Conservation (phyloP, 2,888 invertebrate species). For the Ditylenchus weischeri region DNA sequence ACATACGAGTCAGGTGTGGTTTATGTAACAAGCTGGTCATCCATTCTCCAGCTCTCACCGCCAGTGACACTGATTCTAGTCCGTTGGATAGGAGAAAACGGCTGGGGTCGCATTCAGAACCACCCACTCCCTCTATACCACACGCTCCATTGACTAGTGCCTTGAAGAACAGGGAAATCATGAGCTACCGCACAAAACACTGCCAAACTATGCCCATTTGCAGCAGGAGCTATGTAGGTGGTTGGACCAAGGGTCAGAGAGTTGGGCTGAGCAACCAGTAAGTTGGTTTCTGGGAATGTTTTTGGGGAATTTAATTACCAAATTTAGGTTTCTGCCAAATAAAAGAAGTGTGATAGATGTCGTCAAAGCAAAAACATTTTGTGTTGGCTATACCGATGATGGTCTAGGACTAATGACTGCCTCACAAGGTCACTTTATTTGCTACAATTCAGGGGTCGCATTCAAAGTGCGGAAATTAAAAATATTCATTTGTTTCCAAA, state of each 20-base stretch:
- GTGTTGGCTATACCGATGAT: slow-evolving; percentile 42
- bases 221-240: background rate
- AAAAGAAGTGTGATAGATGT: slow-evolving; percentile 36
- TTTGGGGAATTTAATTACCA: background rate
- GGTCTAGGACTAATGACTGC: slow-evolving; percentile 46
- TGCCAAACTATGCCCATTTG: background rate
- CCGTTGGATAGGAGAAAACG: background rate
- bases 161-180: background rate
- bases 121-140: background rate
- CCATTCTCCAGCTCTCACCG: no score
- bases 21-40: background rate
- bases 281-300: background rate
- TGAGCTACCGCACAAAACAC: slow-evolving; percentile 3
- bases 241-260: slow-evolving; percentile 2
- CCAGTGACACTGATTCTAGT: no score
- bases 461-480: background rate
- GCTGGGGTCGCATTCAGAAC: background rate
- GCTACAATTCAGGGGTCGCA: slow-evolving; percentile 9
- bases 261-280: slow-evolving; percentile 1
- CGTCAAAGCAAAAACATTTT: slow-evolving; percentile 46
- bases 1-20: slow-evolving; percentile 5
- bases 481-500: no score
- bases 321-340: slow-evolving; percentile 45
- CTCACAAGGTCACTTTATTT: slow-evolving; percentile 45
- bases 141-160: background rate